Conservation (phyloP, 2,797 vertebrate genomes). For the Lateolabrax maculatus region DNA sequence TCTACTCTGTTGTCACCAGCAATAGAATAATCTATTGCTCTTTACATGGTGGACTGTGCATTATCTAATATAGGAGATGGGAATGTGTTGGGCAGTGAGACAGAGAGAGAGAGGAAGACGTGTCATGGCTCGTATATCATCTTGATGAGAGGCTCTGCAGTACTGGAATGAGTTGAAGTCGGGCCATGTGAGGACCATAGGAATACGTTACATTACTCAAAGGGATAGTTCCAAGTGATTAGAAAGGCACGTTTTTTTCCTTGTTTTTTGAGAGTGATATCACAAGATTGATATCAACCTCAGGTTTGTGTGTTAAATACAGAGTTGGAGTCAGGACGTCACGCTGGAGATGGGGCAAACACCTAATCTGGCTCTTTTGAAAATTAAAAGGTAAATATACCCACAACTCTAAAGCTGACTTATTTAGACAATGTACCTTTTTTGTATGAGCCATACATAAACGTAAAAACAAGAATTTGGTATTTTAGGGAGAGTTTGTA, state of each 20-base stretch:
- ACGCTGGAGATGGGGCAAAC: neutral
- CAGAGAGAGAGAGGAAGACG: conserved; percentile 42
- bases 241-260: neutral
- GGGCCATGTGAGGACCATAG: conserved; percentile 46
- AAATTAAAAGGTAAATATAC: neutral
- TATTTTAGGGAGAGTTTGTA: neutral
- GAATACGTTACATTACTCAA: conserved; percentile 46
- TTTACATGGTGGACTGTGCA: conserved; percentile 70
- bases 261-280: neutral
- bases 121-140: conserved; percentile 71
- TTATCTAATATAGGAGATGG: conserved; percentile 79
- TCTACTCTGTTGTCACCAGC: conserved; percentile 71
- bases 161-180: conserved; percentile 55
- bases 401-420: neutral
- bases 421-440: neutral
- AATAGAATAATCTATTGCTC: conserved; percentile 78
- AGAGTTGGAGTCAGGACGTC: neutral
- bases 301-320: neutral
- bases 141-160: conserved; percentile 71
- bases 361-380: neutral
- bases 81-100: conserved; percentile 64
- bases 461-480: neutral
- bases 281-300: neutral
- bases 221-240: conserved; percentile 18
- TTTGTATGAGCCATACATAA: neutral